A percentile compares a stretch with the other conserved stretches of the same genome.
Evolutionary conservation across 2,113 vertebrate genomes (phyloP).

Genomic region (Aegotheles bennettii): DNA sequence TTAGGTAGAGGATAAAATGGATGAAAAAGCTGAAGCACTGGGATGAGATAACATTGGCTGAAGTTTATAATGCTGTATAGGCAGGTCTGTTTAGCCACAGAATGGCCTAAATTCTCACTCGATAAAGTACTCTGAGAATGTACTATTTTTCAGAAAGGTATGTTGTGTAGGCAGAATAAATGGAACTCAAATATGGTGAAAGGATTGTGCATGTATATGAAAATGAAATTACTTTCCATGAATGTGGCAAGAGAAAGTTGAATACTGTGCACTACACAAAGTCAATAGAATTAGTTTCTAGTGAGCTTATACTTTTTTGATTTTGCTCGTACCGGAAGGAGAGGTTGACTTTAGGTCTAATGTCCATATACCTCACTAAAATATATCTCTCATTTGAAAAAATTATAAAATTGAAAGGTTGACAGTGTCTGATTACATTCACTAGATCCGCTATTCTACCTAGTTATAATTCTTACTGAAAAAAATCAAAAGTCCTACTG

Average conservation of each 20-base stretch:
- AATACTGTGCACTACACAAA: background rate
- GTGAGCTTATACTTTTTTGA: background rate
- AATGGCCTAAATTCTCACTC: background rate
- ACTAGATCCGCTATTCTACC: background rate
- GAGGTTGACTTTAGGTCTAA: background rate
- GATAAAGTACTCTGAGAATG: background rate
- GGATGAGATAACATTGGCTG: background rate
- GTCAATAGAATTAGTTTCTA: background rate
- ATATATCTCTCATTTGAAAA: background rate
- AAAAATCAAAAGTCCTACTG: background rate
- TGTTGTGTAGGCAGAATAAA: background rate
- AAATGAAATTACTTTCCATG: constrained; percentile 20
- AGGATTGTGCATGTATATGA: background rate
- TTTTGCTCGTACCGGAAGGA: background rate
- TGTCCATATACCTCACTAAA: background rate
- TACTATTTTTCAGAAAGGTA: background rate
- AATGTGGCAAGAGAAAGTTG: background rate
- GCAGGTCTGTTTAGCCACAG: background rate
- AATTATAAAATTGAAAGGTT: background rate
- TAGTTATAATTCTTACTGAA: background rate
- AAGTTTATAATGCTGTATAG: background rate
- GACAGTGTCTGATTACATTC: background rate
- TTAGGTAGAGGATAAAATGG: constrained; percentile 6
- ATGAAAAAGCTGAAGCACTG: background rate
- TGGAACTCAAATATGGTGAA: background rate